A percentile compares a stretch with the other conserved stretches of the same genome.
Conservation (phyloP, 2,113 vertebrate species). For the Pluvialis apricaria region DNA sequence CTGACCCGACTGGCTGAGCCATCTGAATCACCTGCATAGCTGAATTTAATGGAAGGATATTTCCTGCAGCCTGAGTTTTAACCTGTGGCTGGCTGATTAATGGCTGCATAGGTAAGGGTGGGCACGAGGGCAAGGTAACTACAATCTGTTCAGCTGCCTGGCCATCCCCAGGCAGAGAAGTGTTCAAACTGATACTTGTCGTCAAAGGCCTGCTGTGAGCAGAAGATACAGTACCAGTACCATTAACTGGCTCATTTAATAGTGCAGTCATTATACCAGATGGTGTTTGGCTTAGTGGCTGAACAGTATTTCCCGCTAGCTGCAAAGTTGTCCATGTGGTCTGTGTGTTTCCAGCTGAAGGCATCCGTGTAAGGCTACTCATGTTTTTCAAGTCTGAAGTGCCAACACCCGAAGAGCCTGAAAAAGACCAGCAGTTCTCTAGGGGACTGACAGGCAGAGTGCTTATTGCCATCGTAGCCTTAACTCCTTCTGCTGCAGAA, state of each 20-base stretch:
- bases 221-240: conserved; percentile 2
- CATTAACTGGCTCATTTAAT: conserved; percentile 55
- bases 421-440: conserved; percentile 72
- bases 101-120: conserved; percentile 81
- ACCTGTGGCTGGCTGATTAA: conserved; percentile 77
- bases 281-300: conserved; percentile 87
- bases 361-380: conserved; percentile 75
- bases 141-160: conserved; percentile 74
- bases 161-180: conserved; percentile 68
- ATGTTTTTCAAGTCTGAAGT: conserved; percentile 75
- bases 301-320: conserved; percentile 91
- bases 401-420: conserved; percentile 71
- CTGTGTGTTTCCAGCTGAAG: conserved; percentile 87
- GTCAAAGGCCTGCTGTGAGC: conserved; percentile 54
- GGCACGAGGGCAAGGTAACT: conserved; percentile 77
- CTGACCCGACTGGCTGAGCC: conserved; percentile 78
- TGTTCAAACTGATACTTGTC: conserved; percentile 59
- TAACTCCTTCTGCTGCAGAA: conserved; percentile 46
- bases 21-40: conserved; percentile 96
- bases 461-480: conserved; percentile 56
- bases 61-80: conserved; percentile 72
- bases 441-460: conserved; percentile 57
- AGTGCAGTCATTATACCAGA: conserved; percentile 67
- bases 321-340: conserved; percentile 97
- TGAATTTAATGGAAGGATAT: conserved; percentile 87